Conservation (phyloP, 2,797 vertebrate species). For the Mus spretus region DNA sequence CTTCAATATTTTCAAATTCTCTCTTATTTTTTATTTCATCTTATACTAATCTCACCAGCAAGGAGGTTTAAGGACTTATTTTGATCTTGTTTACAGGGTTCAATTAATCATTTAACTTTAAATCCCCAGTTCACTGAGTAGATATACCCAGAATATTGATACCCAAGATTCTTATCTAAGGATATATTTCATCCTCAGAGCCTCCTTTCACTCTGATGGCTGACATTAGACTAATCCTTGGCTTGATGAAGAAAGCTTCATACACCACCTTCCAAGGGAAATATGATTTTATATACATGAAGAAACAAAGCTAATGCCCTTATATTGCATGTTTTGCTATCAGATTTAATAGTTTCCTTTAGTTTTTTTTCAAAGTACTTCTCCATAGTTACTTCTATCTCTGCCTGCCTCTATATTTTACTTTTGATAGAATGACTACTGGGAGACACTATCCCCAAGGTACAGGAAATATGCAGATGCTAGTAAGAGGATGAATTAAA, state of each 20-base stretch:
- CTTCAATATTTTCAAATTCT: not conserved
- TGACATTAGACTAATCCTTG: not conserved
- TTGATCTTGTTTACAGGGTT: too few species aligned
- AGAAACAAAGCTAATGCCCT: not conserved
- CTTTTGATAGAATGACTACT: not conserved
- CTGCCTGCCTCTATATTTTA: not conserved
- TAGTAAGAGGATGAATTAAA: not conserved
- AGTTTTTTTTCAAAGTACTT: not conserved
- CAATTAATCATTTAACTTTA: not conserved
- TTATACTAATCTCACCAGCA: not conserved
- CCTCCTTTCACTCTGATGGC: not conserved
- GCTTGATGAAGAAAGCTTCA: too few species aligned
- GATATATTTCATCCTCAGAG: not conserved
- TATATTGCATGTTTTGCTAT: not conserved
- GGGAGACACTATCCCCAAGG: not conserved
- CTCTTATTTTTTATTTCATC: not conserved
- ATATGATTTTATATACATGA: not conserved
- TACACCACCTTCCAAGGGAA: not conserved
- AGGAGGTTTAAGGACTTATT: not conserved
- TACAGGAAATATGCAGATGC: too few species aligned
- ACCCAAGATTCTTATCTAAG: not conserved
- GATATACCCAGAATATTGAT: not conserved
- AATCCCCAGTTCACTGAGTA: not conserved
- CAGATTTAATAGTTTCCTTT: not conserved
- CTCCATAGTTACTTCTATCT: not conserved